These are phyloP conservation scores for Drymonia ruficornis DNA, from an alignment of 2,888 invertebrate species.

Conservation along the genomic window DNA sequence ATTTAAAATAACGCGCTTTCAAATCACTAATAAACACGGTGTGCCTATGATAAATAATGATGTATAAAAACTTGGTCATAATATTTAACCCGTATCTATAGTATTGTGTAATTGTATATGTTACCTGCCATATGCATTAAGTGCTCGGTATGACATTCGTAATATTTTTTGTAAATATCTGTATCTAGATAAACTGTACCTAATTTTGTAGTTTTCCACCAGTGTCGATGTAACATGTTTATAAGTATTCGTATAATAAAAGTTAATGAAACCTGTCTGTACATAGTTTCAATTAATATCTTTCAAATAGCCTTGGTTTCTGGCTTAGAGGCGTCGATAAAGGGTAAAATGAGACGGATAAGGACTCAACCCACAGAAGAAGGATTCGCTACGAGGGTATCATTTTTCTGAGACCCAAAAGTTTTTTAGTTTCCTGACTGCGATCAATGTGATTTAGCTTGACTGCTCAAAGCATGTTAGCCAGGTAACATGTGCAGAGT, in stretches of 20 bases:
- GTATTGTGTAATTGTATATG: conserved; percentile 27
- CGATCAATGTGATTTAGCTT: too few relatives aligned
- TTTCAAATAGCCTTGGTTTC: conserved; percentile 1
- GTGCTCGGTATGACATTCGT: conserved; percentile 37
- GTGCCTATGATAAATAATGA: conserved; percentile 40
- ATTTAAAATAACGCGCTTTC: conserved; percentile 32
- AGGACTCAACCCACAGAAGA: too few relatives aligned
- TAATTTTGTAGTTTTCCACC: conserved; percentile 79
- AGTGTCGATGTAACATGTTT: conserved; percentile 73
- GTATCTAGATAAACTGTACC: conserved; percentile 59
- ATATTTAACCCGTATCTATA: conserved; percentile 19
- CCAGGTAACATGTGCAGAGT: too few relatives aligned
- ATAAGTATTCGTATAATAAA: conserved; percentile 74
- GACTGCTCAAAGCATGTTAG: too few relatives aligned
- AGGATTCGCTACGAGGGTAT: too few relatives aligned
- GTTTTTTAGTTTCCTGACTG: too few relatives aligned
- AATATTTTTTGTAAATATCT: conserved; percentile 64
- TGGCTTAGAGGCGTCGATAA: not conserved
- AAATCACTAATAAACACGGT: conserved; percentile 36
- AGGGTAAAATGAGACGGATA: too few relatives aligned
- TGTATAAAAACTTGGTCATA: conserved; percentile 27
- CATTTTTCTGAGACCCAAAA: too few relatives aligned
- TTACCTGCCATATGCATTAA: conserved; percentile 46
- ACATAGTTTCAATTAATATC: conserved; percentile 29
- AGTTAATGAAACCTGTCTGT: conserved; percentile 55